Conservation (phyloP, 2,888 invertebrate genomes). For the Baronia brevicornis region DNA sequence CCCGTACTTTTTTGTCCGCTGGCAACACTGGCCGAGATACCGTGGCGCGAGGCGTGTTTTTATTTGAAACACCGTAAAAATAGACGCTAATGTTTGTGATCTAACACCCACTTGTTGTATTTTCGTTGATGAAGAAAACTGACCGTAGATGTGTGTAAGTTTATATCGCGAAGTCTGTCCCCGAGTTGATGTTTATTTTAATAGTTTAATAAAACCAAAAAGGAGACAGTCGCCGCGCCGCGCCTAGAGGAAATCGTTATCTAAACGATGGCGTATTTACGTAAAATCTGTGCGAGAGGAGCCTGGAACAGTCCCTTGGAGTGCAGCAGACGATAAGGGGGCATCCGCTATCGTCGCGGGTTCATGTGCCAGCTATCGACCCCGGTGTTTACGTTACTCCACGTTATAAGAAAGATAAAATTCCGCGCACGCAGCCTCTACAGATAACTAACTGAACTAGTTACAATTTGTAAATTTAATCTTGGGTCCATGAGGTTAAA, state of each 20-base stretch:
- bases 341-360: slow-evolving; percentile 48
- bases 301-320: slow-evolving; percentile 52
- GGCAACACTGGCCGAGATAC: slow-evolving; percentile 9
- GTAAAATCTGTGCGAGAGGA: slow-evolving; percentile 67
- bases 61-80: slow-evolving; percentile 15
- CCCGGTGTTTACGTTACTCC: slow-evolving; percentile 55
- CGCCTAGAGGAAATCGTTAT: slow-evolving; percentile 68
- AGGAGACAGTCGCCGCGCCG: slow-evolving; percentile 47
- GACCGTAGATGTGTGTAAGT: slow-evolving; percentile 23
- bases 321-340: slow-evolving; percentile 62
- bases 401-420: slow-evolving; percentile 30
- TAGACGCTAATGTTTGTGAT: slow-evolving; percentile 10
- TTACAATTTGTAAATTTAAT: slow-evolving; percentile 62
- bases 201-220: slow-evolving; percentile 57
- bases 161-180: slow-evolving; percentile 48
- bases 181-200: slow-evolving; percentile 50
- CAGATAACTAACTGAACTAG: slow-evolving; percentile 42
- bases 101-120: slow-evolving; percentile 15
- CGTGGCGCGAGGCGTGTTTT: slow-evolving; percentile 8
- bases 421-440: slow-evolving; percentile 46
- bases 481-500: slow-evolving; percentile 54
- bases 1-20: slow-evolving; percentile 29
- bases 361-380: slow-evolving; percentile 72
- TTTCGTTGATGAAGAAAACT: slow-evolving; percentile 13
- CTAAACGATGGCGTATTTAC: slow-evolving; percentile 68